These are phyloP conservation scores for Halyomorpha halys DNA, from an alignment of 1,140 invertebrate species.

Conservation along the genomic window DNA sequence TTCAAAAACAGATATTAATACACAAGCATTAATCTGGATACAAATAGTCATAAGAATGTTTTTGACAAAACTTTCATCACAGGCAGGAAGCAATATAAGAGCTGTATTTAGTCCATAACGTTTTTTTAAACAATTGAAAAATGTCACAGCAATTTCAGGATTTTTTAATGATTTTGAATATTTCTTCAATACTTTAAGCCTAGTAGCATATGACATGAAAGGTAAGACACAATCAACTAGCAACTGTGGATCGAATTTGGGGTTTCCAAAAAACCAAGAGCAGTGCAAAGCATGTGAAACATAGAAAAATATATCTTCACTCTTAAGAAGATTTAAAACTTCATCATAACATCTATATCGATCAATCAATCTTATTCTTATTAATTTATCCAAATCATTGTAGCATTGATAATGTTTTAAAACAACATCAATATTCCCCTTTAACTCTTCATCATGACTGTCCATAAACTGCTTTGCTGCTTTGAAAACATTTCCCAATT, in stretches of 20 bases:
- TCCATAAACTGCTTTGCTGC: background rate
- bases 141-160: slow-evolving; percentile 1
- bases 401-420: background rate
- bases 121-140: slow-evolving; percentile 2
- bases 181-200: slow-evolving; percentile 21
- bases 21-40: background rate
- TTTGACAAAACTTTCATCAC: slow-evolving; percentile 14
- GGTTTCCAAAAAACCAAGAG: slow-evolving; percentile 15
- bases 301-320: slow-evolving; percentile 12
- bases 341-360: slow-evolving; percentile 4
- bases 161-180: slow-evolving; percentile 19
- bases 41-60: background rate
- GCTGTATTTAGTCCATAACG: slow-evolving; percentile 16
- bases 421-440: background rate
- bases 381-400: slow-evolving; percentile 15
- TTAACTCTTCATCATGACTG: background rate
- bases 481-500: background rate
- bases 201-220: background rate
- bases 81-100: slow-evolving; percentile 13
- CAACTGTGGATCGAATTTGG: background rate
- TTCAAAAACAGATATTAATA: background rate
- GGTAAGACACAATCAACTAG: slow-evolving; percentile 14
- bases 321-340: slow-evolving; percentile 9
- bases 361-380: slow-evolving; percentile 11
- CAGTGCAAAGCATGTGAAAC: slow-evolving; percentile 17